Evolutionary conservation across 2,888 invertebrate genomes (phyloP).

Genomic region (Ectemnius lituratus): DNA sequence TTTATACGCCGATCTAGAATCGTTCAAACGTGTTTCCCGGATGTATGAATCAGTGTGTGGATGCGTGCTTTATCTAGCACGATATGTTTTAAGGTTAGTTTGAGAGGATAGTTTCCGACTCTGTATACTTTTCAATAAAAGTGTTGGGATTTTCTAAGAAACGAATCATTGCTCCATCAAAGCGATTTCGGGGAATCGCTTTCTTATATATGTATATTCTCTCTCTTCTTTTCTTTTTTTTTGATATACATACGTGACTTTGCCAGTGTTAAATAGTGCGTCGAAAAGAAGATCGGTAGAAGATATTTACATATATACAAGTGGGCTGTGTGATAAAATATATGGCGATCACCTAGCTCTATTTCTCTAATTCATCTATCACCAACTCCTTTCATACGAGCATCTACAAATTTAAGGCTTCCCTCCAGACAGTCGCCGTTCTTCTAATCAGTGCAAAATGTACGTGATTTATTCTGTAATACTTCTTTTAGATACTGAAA

Average conservation of each 20-base stretch:
- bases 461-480: slow-evolving; percentile 22
- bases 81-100: not conserved
- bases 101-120: slow-evolving; percentile 8
- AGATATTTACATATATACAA: slow-evolving; percentile 70
- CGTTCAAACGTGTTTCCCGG: not conserved
- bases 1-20: not conserved
- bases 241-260: slow-evolving; percentile 20
- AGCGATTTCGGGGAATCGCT: no score
- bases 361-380: slow-evolving; percentile 12
- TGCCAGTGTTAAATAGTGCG: slow-evolving; percentile 15
- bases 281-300: slow-evolving; percentile 15
- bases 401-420: slow-evolving; percentile 53
- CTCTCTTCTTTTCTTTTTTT: no score
- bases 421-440: slow-evolving; percentile 6
- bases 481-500: slow-evolving; percentile 13
- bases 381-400: no score
- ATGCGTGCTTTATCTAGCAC: no score
- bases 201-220: no score
- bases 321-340: slow-evolving; percentile 71
- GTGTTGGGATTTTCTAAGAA: not conserved
- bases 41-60: not conserved
- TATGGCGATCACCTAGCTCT: slow-evolving; percentile 65
- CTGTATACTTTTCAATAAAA: slow-evolving; percentile 29
- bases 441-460: slow-evolving; percentile 48
- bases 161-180: no score